phyloP scores from a whole-genome alignment of 2,888 invertebrate species.

The Spisula solida region DNA sequence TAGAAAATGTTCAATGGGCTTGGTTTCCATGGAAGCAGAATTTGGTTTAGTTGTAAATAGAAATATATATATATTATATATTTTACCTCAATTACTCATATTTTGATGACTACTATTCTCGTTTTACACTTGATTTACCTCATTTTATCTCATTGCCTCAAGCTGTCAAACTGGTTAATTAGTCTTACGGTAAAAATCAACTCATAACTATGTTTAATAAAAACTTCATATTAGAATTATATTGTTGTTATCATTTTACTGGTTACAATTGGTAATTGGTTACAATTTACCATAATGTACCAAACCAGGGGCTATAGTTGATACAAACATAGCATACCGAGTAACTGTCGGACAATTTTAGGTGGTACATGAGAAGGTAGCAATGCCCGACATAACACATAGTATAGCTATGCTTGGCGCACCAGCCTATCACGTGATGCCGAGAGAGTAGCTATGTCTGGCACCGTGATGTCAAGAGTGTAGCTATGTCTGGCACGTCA shows the following conservation, averaged over 20 bases:
- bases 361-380: too few relatives aligned
- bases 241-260: not conserved
- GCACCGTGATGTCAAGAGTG: too few relatives aligned
- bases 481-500: too few relatives aligned
- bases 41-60: slow-evolving; percentile 27
- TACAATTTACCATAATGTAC: too few relatives aligned
- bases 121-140: slow-evolving; percentile 54
- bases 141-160: slow-evolving; percentile 42
- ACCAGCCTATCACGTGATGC: too few relatives aligned
- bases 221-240: slow-evolving; percentile 58
- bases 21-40: slow-evolving; percentile 19
- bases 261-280: too few relatives aligned
- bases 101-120: slow-evolving; percentile 58
- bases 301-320: too few relatives aligned
- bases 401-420: too few relatives aligned
- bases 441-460: too few relatives aligned
- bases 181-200: slow-evolving; percentile 27
- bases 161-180: slow-evolving; percentile 39
- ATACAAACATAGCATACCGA: too few relatives aligned
- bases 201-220: slow-evolving; percentile 62
- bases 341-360: too few relatives aligned
- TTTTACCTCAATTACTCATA: slow-evolving; percentile 53
- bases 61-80: slow-evolving; percentile 15
- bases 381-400: too few relatives aligned
- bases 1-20: not conserved